Base-by-base conservation (phyloP, 2,888 invertebrate genomes). In the Eristalis arbustorum region DNA sequence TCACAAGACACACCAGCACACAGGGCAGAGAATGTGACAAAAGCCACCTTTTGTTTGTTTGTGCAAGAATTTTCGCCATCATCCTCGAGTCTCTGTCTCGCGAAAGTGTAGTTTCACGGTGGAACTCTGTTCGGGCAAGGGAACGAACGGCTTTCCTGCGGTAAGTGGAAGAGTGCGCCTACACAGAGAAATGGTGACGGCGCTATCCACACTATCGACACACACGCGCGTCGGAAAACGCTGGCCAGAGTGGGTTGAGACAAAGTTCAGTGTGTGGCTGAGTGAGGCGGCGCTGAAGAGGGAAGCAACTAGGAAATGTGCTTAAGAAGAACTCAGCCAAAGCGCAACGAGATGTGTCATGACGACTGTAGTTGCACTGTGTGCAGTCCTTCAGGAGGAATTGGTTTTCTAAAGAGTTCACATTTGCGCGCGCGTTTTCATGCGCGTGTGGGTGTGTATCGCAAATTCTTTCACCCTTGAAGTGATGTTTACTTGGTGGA, bases 21-120 rank as follows among this genome's bases (percentile, higher is more conserved):
- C 25, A 13, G 14, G 13, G 14, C 61, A 68, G 66, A 79, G 83
- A 87, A 87, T 87, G 87, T 87, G 87, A 87, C 87, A 83, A 83
- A 87, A 64, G 78, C 79, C 87, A 87, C 83, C 87, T 87, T 87
- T 78, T 87, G 82, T 87, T 87, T 87, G 77, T 81, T 81, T 81
- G 81, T 71, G 61, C 78, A 82, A 82, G 78, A 82, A 82, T 71
- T 82, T 87, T 87, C 74, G 78, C 82, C 85, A 76, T 73, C 84
- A 68, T 67, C 62, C 56, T 68, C 34, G 59, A 3, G 79, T 57
- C 61, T 73, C 67, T 34, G 34, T 34, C 63, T 18, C 49, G 49
- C 42, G 42, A 42, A 42, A 42, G 42, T 49, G 49, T 18, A 18
- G n/a, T 49, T 49, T 6, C 8, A 18, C 4, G 18, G 2, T 18